These are phyloP conservation scores for Rhogogaster chlorosoma DNA, from an alignment of 2,888 invertebrate genomes.

Conservation along the genomic window DNA sequence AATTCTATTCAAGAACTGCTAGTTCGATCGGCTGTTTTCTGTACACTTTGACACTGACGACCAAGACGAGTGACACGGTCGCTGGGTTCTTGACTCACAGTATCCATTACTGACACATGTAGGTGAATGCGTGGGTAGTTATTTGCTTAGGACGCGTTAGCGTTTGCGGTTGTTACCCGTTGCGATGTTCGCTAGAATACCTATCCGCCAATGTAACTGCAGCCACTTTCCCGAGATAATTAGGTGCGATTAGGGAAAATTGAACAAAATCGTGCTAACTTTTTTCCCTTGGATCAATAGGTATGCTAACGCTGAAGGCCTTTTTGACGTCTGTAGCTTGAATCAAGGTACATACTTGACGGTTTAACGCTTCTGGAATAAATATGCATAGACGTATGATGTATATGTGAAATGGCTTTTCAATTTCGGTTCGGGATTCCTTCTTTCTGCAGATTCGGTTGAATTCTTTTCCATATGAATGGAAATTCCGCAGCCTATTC, in stretches of 20 bases:
- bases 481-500: not conserved
- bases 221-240: not conserved
- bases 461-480: not conserved
- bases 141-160: constrained; percentile 22
- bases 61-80: not conserved
- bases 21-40: not conserved
- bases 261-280: not conserved
- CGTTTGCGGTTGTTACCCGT: not conserved
- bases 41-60: not conserved
- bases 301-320: not conserved
- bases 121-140: not conserved
- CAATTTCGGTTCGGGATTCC: not conserved
- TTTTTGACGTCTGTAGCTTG: not conserved
- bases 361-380: not conserved
- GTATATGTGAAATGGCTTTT: not conserved
- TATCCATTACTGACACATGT: not conserved
- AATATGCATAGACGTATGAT: not conserved
- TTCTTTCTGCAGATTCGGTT: not conserved
- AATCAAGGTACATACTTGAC: not conserved
- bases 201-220: not conserved
- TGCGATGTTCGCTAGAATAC: not conserved
- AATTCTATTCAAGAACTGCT: constrained; percentile 16
- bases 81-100: not conserved
- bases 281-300: not conserved
- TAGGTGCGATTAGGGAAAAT: not conserved